Evolutionary conservation across 2,888 invertebrate genomes (phyloP).

Genomic region (Arrhopalites spinosus): DNA sequence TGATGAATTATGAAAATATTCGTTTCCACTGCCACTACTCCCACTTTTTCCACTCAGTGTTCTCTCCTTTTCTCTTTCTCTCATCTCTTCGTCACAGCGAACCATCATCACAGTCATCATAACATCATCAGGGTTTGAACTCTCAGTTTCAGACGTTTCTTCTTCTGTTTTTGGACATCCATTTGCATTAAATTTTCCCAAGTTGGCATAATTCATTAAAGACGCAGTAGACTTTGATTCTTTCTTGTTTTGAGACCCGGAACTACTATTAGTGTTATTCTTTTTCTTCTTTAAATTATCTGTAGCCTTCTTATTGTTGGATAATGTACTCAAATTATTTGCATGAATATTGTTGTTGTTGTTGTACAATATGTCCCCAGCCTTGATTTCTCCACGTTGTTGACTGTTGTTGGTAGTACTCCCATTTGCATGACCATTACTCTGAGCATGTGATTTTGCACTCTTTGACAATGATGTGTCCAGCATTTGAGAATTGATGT

Average conservation of each 20-base stretch:
- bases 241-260: background rate
- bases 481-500: background rate
- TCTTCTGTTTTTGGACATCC: constrained; percentile 61
- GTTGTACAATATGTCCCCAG: constrained; percentile 15
- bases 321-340: constrained; percentile 1
- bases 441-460: constrained; percentile 22
- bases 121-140: constrained; percentile 68
- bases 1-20: constrained; percentile 12
- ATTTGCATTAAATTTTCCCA: constrained; percentile 28
- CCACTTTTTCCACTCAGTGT: constrained; percentile 39
- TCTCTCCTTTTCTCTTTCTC: constrained; percentile 40
- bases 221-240: constrained; percentile 1
- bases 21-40: constrained; percentile 39
- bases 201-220: constrained; percentile 16
- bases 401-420: background rate
- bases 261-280: constrained; percentile 18
- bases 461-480: constrained; percentile 21
- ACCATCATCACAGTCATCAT: constrained; percentile 43
- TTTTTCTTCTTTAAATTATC: constrained; percentile 43
- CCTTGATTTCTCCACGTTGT: background rate
- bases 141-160: constrained; percentile 72
- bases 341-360: background rate
- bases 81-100: constrained; percentile 36
- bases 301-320: constrained; percentile 26
- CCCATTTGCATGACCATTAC: constrained; percentile 3